Conservation (phyloP, 1,140 invertebrate species). For the Ostrea denselamellosa region DNA sequence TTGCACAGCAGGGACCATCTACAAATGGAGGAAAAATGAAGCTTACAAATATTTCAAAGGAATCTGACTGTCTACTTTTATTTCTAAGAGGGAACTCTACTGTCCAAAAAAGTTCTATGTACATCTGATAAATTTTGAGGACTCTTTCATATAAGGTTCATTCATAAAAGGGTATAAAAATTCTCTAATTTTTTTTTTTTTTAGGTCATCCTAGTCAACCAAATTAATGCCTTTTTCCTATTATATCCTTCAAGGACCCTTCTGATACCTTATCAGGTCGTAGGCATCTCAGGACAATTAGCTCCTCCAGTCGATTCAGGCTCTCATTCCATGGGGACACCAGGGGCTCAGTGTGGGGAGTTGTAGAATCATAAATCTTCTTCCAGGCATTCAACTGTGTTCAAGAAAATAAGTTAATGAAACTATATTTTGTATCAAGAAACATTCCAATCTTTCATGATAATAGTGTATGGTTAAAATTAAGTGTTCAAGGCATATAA, state of each 20-base stretch:
- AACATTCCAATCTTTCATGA: no score
- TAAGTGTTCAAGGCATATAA: no score
- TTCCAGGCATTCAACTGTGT: conserved; percentile 74
- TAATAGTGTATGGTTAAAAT: no score
- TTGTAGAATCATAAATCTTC: conserved; percentile 74
- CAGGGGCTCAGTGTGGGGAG: conserved; percentile 67
- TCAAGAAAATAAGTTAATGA: not conserved
- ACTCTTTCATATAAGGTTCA: no score
- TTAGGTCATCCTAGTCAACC: no score
- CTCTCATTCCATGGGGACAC: conserved; percentile 69
- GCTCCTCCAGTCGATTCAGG: conserved; percentile 71
- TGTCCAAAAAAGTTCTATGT: no score
- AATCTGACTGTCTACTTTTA: not conserved
- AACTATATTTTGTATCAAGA: not conserved
- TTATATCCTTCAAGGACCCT: no score
- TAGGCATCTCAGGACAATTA: conserved; percentile 77
- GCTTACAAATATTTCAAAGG: not conserved
- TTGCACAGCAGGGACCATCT: conserved; percentile 78
- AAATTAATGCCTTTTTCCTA: no score
- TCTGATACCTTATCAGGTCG: conserved; percentile 76
- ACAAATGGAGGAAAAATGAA: not conserved
- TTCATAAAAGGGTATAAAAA: no score
- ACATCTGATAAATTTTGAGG: no score
- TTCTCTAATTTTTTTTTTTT: no score
- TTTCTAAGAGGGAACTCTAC: no score